phyloP scores from a whole-genome alignment of 2,797 vertebrate genomes.

The Poliocrania exsul region DNA sequence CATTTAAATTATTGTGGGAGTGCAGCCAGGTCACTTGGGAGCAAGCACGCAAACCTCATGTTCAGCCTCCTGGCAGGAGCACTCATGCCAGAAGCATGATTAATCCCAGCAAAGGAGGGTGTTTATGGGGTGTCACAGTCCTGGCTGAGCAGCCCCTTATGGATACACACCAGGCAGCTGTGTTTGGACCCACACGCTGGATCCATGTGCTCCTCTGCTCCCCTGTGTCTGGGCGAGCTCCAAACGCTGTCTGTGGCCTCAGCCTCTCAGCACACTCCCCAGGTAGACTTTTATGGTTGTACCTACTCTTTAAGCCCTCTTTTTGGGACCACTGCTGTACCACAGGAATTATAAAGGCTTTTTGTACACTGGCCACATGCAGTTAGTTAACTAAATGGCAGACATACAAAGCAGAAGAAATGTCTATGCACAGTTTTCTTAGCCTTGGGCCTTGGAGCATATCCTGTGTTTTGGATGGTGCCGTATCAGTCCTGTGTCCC shows the following conservation, averaged over 20 bases:
- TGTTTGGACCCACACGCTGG: not conserved
- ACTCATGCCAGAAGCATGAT: slow-evolving; percentile 6
- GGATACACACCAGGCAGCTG: slow-evolving; percentile 35
- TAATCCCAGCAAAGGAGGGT: slow-evolving; percentile 41
- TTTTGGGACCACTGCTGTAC: not conserved
- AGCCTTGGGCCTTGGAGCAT: not conserved
- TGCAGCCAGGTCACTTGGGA: slow-evolving; percentile 43
- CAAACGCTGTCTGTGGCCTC: rapidly evolving
- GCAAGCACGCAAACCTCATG: slow-evolving; percentile 1
- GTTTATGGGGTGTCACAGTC: slow-evolving; percentile 51
- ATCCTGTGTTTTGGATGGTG: not conserved
- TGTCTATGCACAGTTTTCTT: not conserved
- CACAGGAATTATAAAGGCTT: not conserved
- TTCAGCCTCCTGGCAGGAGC: slow-evolving; percentile 33
- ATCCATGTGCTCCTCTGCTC: not conserved
- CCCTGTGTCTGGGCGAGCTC: not conserved
- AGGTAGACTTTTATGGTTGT: not conserved
- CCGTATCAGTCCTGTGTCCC: not conserved
- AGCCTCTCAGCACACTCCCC: not conserved
- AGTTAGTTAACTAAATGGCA: not conserved
- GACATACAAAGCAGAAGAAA: not conserved
- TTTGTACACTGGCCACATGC: not conserved
- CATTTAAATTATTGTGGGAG: slow-evolving; percentile 9
- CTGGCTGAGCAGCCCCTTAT: not conserved
- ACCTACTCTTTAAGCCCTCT: not conserved